Base-by-base conservation (phyloP, 2,888 invertebrate genomes). In the Drosophila tripunctata region DNA sequence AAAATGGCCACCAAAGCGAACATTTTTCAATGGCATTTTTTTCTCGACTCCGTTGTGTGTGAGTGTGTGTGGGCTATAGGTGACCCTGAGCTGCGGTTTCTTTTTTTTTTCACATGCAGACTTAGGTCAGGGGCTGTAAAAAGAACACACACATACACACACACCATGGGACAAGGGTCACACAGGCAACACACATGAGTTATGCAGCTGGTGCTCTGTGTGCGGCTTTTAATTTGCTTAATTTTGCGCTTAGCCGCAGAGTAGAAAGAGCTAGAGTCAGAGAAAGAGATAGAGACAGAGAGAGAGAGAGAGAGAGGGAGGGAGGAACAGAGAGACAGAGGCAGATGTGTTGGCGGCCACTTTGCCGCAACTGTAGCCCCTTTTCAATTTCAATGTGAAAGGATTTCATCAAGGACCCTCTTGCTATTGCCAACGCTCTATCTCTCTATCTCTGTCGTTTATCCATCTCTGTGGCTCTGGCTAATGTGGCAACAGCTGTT, bases 201-300 rank as follows among this genome's bases (percentile, higher is more conserved):
- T 85, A 85, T 85, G 80, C 80, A 85, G 68, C 72, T 82, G 85
- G 21, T 63, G 70, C 67, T 64, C 64, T 62, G 64, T 78, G 77
- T 84, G 87, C 55, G 81, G 87, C 73, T 84, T 87, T 87, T 83
- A 87, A 83, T 83, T 83, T 87, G 87, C 83, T 87, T 83, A 83
- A 83, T 83, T 83, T 87, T 81, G 78, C 75, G 85, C 87, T 87
- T 74, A 87, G 82, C 78, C 87, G 47, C 73, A 77, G 66, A 66
- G 76, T 58, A 48, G 33, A 33, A 30, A 44, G 12, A 10, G 33
- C 21, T 22, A 24, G 22, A 61, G 56, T 43, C 38, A 19, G 38
- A 10, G 2, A 10, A 12, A 41, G 41, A 41, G 14, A 19, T 66
- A 62, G 66, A 50, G 51, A 56, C 31, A 36, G 30, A 6, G 17